Conservation (phyloP, 2,888 invertebrate species). For the Brachypalpus laphriformis region DNA sequence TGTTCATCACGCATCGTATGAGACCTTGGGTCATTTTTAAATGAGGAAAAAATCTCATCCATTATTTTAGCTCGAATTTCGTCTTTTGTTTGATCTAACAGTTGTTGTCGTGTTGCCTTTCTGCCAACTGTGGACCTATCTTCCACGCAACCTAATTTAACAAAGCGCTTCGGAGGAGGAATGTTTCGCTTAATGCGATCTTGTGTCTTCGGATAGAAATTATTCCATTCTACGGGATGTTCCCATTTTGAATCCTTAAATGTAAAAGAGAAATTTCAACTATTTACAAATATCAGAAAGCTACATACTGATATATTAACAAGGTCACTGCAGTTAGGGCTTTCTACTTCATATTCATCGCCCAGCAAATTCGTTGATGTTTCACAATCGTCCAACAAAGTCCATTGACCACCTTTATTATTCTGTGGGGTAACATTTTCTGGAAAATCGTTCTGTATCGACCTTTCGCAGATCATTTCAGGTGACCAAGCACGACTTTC, state of each 20-base stretch:
- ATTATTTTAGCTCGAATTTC: not conserved
- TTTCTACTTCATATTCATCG: not conserved
- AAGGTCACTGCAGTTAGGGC: not conserved
- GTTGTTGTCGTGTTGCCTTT: not conserved
- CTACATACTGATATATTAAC: not conserved
- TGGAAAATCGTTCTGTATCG: not conserved
- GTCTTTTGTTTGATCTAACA: not conserved
- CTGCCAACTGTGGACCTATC: not conserved
- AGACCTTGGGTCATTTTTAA: not conserved
- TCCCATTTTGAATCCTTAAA: not conserved
- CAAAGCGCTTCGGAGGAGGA: not conserved
- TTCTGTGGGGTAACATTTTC: not conserved
- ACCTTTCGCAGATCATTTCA: not conserved
- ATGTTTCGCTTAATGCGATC: not conserved
- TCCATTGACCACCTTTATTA: not conserved
- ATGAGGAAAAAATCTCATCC: not conserved
- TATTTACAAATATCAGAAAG: no score
- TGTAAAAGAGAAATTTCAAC: not conserved
- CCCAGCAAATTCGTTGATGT: not conserved
- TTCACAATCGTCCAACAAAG: not conserved
- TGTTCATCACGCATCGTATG: not conserved
- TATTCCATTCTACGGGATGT: not conserved
- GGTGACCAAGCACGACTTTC: constrained; percentile 40
- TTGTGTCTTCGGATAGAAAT: not conserved
- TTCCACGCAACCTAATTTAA: not conserved